Percentiles rank a stretch among this genome's conserved stretches.
Evolutionary conservation across 2,113 vertebrate species (phyloP).

Genomic region (Burhinus bistriatus): DNA sequence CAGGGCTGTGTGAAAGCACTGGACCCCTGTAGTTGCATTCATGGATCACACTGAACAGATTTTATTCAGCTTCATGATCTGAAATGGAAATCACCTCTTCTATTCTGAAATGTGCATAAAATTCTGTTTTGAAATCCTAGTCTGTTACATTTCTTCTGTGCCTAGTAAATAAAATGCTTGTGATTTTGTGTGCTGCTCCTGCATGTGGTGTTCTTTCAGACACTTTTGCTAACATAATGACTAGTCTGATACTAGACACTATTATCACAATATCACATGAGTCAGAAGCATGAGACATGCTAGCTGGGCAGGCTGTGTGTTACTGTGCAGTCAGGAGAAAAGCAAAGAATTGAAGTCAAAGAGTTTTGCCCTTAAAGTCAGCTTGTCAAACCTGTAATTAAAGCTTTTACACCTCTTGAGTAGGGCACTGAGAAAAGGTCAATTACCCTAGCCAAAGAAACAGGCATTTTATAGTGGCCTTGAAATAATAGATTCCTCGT

Average conservation of each 20-base stretch:
- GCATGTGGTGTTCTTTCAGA: constrained; percentile 21
- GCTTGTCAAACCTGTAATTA: constrained; percentile 30
- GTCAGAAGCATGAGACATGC: constrained; percentile 45
- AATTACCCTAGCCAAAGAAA: background rate
- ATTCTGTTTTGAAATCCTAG: background rate
- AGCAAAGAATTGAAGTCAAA: constrained; percentile 15
- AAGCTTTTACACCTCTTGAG: constrained; percentile 10
- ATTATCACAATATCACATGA: constrained; percentile 48
- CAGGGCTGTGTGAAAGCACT: background rate
- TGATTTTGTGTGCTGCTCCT: background rate
- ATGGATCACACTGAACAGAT: background rate
- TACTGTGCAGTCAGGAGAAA: constrained; percentile 28
- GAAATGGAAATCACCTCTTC: background rate
- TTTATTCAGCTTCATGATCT: background rate
- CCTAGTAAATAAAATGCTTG: constrained; percentile 3
- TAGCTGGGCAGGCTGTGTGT: constrained; percentile 1
- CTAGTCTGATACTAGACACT: constrained; percentile 44
- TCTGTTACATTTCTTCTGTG: background rate
- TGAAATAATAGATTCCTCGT: background rate
- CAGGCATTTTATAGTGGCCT: background rate
- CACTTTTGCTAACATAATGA: constrained; percentile 35
- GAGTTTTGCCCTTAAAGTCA: background rate
- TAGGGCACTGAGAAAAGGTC: background rate
- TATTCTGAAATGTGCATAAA: background rate
- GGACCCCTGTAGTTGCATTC: background rate